Evolutionary conservation across 1,140 invertebrate species (phyloP), one percentile per base, ranked within the genome.

Genomic region (Trichonephila clavipes): DNA sequence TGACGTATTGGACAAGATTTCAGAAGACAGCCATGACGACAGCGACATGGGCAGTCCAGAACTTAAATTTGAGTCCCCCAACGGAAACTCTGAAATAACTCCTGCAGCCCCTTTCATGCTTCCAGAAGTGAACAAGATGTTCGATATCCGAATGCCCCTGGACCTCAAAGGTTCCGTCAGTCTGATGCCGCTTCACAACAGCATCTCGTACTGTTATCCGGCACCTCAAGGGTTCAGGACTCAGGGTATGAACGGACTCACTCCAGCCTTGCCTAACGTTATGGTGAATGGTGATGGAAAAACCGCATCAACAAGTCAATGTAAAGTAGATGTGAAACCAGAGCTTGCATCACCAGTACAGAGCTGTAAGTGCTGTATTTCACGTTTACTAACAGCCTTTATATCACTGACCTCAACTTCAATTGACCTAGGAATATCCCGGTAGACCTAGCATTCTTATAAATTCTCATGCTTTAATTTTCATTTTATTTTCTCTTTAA

Each of bases 181-280:
- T 51, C 19, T 94, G 21, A 83, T 90, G 40, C 93, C 88, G 2
- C 59, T 94, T 16, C 93, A 94, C n/a, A 94, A 94, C 64, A 94
- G 93, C 64, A 86, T 94, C 16, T 94, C 93, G 0, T 94, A 93
- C 62, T 94, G 93, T 40, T 94, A 61, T 40, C 93, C 93, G 18
- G 77, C 34, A 62, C n/a, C 90, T 12, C 64, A 81, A 12, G 89
- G 51, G 8, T 83, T 82, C 77, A n/a, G 61, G 24, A 21, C 59
- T 12, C 77, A 88, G 12, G 28, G 34, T 21, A 6, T 87, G 91
- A 85, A 92, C n/a, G 69, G 83, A 12, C 40, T 93, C 19, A 83
- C 21, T 19, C 34, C 61, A 10, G 18, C 64, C 44, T 1, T 77
- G 83, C 34, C 77, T 12, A 21, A 51, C 66, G 82, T 83, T 24